Evolutionary conservation across 2,113 vertebrate genomes (phyloP).

Genomic region (Lasiurus borealis): DNA sequence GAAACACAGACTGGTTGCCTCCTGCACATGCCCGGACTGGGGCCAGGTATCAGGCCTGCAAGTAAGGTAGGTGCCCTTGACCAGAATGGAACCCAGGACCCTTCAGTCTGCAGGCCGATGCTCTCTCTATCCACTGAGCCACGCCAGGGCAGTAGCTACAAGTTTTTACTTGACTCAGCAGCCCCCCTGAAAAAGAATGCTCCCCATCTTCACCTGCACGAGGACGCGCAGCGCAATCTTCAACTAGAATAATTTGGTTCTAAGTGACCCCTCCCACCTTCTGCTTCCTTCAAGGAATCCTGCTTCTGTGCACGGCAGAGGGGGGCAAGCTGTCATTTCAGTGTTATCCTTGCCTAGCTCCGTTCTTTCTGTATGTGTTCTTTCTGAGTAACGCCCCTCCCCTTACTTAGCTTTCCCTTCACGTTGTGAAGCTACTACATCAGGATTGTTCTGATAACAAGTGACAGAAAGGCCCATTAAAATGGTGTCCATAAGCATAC

Average conservation of each 20-base stretch:
- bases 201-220: neutral
- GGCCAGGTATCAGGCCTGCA: no score
- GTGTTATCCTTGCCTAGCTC: neutral
- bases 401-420: neutral
- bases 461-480: neutral
- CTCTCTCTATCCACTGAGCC: no score
- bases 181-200: no score
- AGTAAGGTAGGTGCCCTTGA: no score
- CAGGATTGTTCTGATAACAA: neutral
- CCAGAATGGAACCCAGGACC: no score
- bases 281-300: neutral
- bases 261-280: neutral
- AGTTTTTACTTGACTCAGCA: no score
- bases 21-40: no score
- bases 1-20: no score
- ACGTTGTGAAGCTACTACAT: neutral
- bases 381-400: no score
- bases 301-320: neutral
- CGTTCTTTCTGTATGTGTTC: neutral
- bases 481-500: neutral
- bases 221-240: neutral
- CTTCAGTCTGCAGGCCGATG: no score
- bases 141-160: no score
- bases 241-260: neutral
- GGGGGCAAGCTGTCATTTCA: neutral